A percentile compares a stretch with the other conserved stretches of the same genome.
Conservation (phyloP, 1,140 invertebrate species). For the Himalopsyche phryganea region DNA sequence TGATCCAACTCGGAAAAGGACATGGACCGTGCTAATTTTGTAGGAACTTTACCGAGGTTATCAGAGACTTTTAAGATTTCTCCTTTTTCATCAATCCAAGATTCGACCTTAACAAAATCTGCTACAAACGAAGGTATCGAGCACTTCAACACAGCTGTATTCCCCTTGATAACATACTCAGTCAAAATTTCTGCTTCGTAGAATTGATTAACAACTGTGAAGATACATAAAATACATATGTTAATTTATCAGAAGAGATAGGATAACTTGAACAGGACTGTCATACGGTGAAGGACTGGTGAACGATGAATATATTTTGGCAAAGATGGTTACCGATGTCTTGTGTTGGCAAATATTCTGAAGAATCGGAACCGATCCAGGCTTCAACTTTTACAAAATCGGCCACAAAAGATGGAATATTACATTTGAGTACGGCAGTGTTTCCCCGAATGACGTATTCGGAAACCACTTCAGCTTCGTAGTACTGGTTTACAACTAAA, state of each 20-base stretch:
- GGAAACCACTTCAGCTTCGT: slow-evolving; percentile 87
- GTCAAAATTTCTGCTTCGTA: slow-evolving; percentile 77
- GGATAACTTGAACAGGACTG: neutral
- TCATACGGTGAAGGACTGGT: neutral
- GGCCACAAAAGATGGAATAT: slow-evolving; percentile 86
- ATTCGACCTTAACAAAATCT: slow-evolving; percentile 74
- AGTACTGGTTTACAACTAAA: slow-evolving; percentile 84
- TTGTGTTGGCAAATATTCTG: slow-evolving; percentile 58
- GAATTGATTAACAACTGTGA: slow-evolving; percentile 75
- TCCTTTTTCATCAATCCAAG: slow-evolving; percentile 69
- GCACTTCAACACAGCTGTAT: slow-evolving; percentile 75
- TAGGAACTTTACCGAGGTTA: slow-evolving; percentile 56
- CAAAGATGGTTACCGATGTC: slow-evolving; percentile 43
- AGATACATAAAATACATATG: slow-evolving; percentile 12
- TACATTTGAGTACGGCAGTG: slow-evolving; percentile 88
- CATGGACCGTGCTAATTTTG: neutral
- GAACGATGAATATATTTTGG: neutral
- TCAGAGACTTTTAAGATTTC: slow-evolving; percentile 57
- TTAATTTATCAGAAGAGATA: too few relatives aligned
- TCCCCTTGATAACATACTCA: slow-evolving; percentile 77
- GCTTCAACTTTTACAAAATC: slow-evolving; percentile 87
- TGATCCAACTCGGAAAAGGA: neutral
- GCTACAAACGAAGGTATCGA: slow-evolving; percentile 77
- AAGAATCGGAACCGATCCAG: slow-evolving; percentile 78
- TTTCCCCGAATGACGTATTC: slow-evolving; percentile 91